Conservation (phyloP, 1,140 invertebrate genomes). For the Drosophila biarmipes region DNA sequence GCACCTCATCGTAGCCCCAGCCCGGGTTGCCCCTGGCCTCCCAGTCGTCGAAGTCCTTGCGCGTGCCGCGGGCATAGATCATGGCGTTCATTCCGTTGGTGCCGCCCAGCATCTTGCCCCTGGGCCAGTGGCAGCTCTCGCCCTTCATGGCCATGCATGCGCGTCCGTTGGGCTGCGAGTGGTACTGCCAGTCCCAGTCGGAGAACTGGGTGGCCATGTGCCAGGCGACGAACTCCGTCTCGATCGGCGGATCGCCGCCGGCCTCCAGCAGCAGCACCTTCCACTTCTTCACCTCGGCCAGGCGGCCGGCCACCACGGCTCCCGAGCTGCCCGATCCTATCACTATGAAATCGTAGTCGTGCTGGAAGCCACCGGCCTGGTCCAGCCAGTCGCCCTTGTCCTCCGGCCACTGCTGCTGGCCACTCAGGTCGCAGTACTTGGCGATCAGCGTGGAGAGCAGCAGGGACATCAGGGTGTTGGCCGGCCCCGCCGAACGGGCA, state of each 20-base stretch:
- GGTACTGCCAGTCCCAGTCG: slow-evolving; percentile 82
- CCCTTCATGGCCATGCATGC: slow-evolving; percentile 84
- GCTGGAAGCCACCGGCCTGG: slow-evolving; percentile 34
- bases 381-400: slow-evolving; percentile 86
- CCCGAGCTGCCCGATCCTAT: slow-evolving; percentile 87
- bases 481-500: slow-evolving; percentile 82
- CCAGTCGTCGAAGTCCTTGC: slow-evolving; percentile 88
- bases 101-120: slow-evolving; percentile 89
- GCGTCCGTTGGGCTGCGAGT: slow-evolving; percentile 77
- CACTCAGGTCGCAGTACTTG: slow-evolving; percentile 86
- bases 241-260: slow-evolving; percentile 80
- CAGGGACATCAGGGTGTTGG: slow-evolving; percentile 85
- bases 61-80: slow-evolving; percentile 91
- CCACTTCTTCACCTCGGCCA: slow-evolving; percentile 69
- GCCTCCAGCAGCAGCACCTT: slow-evolving; percentile 86
- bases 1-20: slow-evolving; percentile 89
- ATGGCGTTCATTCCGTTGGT: slow-evolving; percentile 90
- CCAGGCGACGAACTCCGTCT: slow-evolving; percentile 80
- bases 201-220: slow-evolving; percentile 83
- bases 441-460: slow-evolving; percentile 85
- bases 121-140: slow-evolving; percentile 86
- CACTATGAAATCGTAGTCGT: slow-evolving; percentile 86
- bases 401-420: slow-evolving; percentile 85
- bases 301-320: slow-evolving; percentile 85
- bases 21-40: slow-evolving; percentile 86